Conservation (phyloP, 2,888 invertebrate species). For the Laspeyria flexula region DNA sequence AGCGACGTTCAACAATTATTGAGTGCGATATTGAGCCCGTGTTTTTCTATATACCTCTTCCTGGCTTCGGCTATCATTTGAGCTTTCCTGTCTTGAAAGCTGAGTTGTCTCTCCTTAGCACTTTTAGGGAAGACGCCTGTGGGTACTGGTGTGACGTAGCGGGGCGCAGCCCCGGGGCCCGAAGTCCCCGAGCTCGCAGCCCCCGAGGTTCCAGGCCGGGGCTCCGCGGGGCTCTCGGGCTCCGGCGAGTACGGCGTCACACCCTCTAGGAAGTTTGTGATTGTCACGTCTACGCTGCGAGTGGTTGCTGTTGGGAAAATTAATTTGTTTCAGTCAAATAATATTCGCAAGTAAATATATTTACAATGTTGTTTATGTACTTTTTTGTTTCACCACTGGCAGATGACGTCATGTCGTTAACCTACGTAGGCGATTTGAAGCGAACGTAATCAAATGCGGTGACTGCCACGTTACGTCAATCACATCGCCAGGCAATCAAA, state of each 20-base stretch:
- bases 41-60: slow-evolving; percentile 91
- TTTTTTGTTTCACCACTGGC: too few relatives aligned
- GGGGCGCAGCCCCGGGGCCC: slow-evolving; percentile 18
- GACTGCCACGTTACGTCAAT: too few relatives aligned
- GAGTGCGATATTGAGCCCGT: slow-evolving; percentile 81
- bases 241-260: slow-evolving; percentile 87
- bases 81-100: slow-evolving; percentile 92
- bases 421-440: too few relatives aligned
- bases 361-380: too few relatives aligned
- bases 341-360: too few relatives aligned
- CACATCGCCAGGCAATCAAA: too few relatives aligned
- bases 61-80: slow-evolving; percentile 92
- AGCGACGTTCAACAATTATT: slow-evolving; percentile 51
- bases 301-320: slow-evolving; percentile 85
- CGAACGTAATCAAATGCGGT: too few relatives aligned
- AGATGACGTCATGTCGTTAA: too few relatives aligned
- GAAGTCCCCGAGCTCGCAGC: slow-evolving; percentile 22
- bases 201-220: slow-evolving; percentile 23
- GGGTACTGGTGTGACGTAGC: slow-evolving; percentile 65
- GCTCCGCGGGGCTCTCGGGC: slow-evolving; percentile 37
- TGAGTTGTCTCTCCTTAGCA: slow-evolving; percentile 88
- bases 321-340: too few relatives aligned
- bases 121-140: slow-evolving; percentile 82
- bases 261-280: slow-evolving; percentile 93
- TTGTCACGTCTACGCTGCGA: slow-evolving; percentile 91